Base-by-base conservation (phyloP, 2,113 vertebrate species). In the Pangasianodon hypophthalmus region DNA sequence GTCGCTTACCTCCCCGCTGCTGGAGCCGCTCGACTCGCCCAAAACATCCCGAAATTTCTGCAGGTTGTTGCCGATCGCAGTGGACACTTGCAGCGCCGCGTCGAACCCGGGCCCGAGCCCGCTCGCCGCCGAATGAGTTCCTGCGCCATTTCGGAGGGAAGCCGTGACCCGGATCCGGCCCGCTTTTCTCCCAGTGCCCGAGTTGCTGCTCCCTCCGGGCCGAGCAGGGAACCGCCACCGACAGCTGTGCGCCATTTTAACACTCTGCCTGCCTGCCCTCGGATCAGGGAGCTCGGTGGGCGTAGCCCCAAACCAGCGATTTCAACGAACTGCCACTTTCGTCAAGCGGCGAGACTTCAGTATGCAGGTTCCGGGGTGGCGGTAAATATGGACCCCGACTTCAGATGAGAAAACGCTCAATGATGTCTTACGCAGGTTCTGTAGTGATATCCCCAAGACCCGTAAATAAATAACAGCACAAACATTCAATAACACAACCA, bases 211-310 rank as follows among this genome's bases (percentile, higher is more conserved):
- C 96, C 97, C 98, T 97, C 98, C 97, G 97, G 98, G 98, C 96
- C 97, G 97, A 96, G 98, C 98, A 93, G 98, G 98, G 97, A 98
- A 99, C 96, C 98, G 98, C 98, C 98, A 99, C 97, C 98, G 98
- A 98, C 98, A 98, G 98, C 98, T 99, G 98, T 99, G 98, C 98
- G 98, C 98, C 98, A 98, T 99, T 98, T 99, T 99, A 96, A 87
- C 96, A 96, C 96, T 97, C 95, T 96, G 96, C 94, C 95, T 96
- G 96, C 95, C 95, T 96, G 93, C 91, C 93, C 92, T 91, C 85
- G 91, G 93, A 93, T 93, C 93, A 93, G 95, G 94, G 95, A 96
- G 93, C 95, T 96, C 96, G 93, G 96, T 96, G 96, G 95, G 96
- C 91, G 91, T 95, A 92, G 96, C 97, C 98, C 97, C 89, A 96